Evolutionary conservation across 2,888 invertebrate species (phyloP), one percentile per base, ranked within the genome.

Genomic region (Rhagonycha fulva): DNA sequence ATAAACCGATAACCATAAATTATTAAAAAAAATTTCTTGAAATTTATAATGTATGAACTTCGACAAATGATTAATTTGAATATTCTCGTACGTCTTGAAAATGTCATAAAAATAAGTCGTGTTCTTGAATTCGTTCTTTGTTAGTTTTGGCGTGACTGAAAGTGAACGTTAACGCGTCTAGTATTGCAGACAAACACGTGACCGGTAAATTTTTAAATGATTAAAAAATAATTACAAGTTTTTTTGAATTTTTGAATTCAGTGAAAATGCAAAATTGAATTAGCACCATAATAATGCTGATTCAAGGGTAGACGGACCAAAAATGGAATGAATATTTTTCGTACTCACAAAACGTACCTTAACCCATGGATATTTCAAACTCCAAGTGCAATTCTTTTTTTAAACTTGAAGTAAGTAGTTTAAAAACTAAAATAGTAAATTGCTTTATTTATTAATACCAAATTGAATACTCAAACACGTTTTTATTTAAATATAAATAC

Each of bases 251-350:
- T 47, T n/a, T 47, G 47, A n/a, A 47, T n/a, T n/a, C n/a, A 47
- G 47, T 47, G n/a, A n/a, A 47, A 66, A 66, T 66, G 63, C 63
- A 66, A 66, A 66, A 66, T 14, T n/a, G n/a, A 24, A 47, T 26
- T n/a, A 63, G 11, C 23, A 66, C 63, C 23, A 19, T 19, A 19
- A 19, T 63, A 12, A 66, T 66, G 26, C 26, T 66, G 63, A 83
- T 84, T 86, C 85, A 86, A 85, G 86, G 86, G 85, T 85, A 85
- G 85, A 85, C 85, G 81, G 84, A 85, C 85, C 85, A 85, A 86
- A 86, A 86, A 86, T 84, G 86, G 86, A 84, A 85, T 85, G 84
- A 82, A 82, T 85, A 85, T 86, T 86, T 85, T 85, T 85, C 83
- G 84, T 84, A 84, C 12, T 66, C 12, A 5, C 10, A n/a, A 23